phyloP scores from a whole-genome alignment of 1,140 invertebrate species.

The Ladona fulva region DNA sequence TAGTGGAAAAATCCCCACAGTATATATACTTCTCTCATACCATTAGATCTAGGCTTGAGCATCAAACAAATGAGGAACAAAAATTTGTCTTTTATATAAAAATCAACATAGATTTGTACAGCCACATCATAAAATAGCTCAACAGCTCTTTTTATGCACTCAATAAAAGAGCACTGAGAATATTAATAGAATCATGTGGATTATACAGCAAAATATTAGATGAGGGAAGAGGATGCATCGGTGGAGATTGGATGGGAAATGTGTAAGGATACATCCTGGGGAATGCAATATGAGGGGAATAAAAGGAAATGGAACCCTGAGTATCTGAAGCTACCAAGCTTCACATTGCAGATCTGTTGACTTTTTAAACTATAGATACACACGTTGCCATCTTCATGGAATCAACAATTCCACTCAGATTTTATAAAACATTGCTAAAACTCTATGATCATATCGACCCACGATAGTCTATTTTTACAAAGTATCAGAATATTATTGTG shows the following conservation, averaged over 20 bases:
- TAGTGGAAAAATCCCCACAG: neutral
- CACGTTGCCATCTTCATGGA: neutral
- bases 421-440: neutral
- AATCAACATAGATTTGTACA: neutral
- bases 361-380: conserved; percentile 3
- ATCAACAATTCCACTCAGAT: neutral
- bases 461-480: neutral
- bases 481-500: conserved; percentile 2
- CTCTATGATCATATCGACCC: neutral
- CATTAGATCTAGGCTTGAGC: neutral
- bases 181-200: neutral
- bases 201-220: neutral
- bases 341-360: conserved; percentile 9
- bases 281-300: neutral
- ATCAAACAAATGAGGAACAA: neutral
- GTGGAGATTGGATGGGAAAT: neutral
- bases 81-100: conserved; percentile 9
- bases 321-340: neutral
- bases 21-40: neutral
- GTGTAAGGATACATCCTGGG: neutral
- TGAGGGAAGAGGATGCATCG: neutral
- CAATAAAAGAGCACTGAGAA: too few species aligned
- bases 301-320: conserved; percentile 1
- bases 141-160: neutral
- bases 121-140: neutral